phyloP scores from a whole-genome alignment of 2,113 vertebrate species.

The Aramus guarauna region DNA sequence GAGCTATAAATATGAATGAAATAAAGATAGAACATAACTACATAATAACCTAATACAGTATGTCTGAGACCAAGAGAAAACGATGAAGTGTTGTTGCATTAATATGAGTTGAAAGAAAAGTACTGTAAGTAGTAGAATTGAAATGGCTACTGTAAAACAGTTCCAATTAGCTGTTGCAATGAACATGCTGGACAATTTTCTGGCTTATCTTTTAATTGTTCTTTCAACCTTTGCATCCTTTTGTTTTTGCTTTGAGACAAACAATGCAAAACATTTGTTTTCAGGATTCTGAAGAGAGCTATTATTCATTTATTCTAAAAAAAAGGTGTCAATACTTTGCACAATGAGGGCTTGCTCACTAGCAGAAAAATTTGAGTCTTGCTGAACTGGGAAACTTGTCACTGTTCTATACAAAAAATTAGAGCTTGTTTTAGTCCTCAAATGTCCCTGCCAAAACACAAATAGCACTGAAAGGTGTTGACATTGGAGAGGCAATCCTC shows the following conservation, averaged over 20 bases:
- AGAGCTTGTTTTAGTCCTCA: background rate
- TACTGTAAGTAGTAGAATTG: background rate
- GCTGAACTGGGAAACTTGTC: background rate
- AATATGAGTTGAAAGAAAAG: background rate
- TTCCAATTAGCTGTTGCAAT: background rate
- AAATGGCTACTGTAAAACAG: background rate
- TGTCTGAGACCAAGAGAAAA: background rate
- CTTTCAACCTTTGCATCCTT: slow-evolving; percentile 4
- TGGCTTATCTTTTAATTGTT: slow-evolving; percentile 35
- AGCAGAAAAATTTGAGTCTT: background rate
- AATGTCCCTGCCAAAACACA: background rate
- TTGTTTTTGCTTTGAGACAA: background rate
- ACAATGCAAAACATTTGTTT: slow-evolving; percentile 37
- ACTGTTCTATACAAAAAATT: background rate
- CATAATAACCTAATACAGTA: background rate
- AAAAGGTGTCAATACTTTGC: background rate
- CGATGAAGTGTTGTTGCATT: background rate
- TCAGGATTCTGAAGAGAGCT: background rate
- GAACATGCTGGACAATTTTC: background rate
- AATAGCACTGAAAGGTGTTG: background rate
- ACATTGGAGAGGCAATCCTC: accelerated
- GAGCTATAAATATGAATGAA: background rate
- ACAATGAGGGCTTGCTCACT: background rate
- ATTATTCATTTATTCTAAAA: background rate
- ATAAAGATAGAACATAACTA: background rate